A percentile compares a stretch with the other conserved stretches of the same genome.
Conservation (phyloP, 2,888 invertebrate species). For the Caenorhabditis uteleia region DNA sequence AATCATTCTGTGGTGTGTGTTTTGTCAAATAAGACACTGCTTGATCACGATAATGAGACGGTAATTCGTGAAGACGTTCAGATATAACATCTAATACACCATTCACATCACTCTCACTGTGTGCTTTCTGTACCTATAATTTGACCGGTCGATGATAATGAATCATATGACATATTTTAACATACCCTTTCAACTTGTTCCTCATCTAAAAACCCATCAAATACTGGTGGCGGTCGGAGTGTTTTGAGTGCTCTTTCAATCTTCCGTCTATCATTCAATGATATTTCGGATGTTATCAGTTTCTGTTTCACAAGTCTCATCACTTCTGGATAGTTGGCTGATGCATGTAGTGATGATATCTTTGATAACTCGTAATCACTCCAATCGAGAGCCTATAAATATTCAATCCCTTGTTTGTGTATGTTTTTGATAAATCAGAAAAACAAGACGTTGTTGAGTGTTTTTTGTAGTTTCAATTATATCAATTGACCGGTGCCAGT, state of each 20-base stretch:
- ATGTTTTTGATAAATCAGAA: no score
- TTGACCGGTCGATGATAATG: no score
- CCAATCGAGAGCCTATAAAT: constrained; percentile 31
- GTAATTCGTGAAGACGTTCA: constrained; percentile 3
- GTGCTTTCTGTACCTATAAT: constrained; percentile 22
- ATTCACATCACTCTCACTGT: constrained; percentile 17
- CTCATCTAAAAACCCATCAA: constrained; percentile 19
- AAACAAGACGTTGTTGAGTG: no score
- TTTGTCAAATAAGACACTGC: constrained; percentile 20
- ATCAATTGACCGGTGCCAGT: no score
- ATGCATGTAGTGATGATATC: constrained; percentile 28
- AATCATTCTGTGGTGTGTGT: constrained; percentile 29
- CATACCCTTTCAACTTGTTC: constrained; percentile 15
- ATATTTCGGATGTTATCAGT: constrained; percentile 12
- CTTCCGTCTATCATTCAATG: constrained; percentile 22
- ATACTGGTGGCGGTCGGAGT: constrained; percentile 37
- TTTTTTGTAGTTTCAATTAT: no score
- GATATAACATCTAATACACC: constrained; percentile 15
- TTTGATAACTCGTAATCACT: constrained; percentile 21
- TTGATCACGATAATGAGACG: constrained; percentile 12
- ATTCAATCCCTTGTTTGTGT: no score
- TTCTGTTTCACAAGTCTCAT: constrained; percentile 26
- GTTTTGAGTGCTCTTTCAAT: constrained; percentile 27
- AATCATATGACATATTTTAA: neutral
- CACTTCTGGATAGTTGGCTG: constrained; percentile 30